Percentiles rank a stretch among this genome's conserved stretches.
These are phyloP conservation scores for Camelus bactrianus DNA, from an alignment of 2,113 vertebrate species.

Conservation along the genomic window DNA sequence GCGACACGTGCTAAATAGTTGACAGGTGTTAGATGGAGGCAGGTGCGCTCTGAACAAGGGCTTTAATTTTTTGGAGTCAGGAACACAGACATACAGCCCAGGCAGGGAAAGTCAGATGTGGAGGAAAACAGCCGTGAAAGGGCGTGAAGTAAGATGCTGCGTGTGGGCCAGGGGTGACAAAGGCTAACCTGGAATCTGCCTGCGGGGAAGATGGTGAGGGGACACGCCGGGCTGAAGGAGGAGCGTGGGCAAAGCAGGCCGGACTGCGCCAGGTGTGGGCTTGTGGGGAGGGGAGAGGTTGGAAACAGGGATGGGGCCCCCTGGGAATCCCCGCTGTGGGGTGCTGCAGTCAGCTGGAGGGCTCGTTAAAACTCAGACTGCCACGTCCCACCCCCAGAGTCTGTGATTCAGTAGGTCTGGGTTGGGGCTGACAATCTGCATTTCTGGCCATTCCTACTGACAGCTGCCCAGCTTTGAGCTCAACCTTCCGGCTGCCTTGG, in stretches of 20 bases:
- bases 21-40: background rate
- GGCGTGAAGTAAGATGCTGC: background rate
- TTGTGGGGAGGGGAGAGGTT: background rate
- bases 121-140: background rate
- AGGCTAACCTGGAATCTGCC: background rate
- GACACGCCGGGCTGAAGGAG: rapidly evolving
- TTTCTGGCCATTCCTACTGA: background rate
- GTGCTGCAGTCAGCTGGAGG: rapidly evolving
- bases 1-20: rapidly evolving
- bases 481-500: background rate
- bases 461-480: background rate
- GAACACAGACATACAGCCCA: background rate
- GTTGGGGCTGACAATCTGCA: background rate
- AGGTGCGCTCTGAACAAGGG: rapidly evolving
- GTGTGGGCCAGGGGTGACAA: background rate
- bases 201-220: background rate
- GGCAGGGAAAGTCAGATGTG: background rate
- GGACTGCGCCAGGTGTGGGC: rapidly evolving
- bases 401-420: background rate
- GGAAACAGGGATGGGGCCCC: rapidly evolving
- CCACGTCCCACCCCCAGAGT: too few relatives aligned
- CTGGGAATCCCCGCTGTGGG: too few relatives aligned
- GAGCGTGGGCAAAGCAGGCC: rapidly evolving
- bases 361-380: too few relatives aligned
- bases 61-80: background rate